Evolutionary conservation across 2,888 invertebrate species (phyloP).

Genomic region (Epistrophe grossulariae): DNA sequence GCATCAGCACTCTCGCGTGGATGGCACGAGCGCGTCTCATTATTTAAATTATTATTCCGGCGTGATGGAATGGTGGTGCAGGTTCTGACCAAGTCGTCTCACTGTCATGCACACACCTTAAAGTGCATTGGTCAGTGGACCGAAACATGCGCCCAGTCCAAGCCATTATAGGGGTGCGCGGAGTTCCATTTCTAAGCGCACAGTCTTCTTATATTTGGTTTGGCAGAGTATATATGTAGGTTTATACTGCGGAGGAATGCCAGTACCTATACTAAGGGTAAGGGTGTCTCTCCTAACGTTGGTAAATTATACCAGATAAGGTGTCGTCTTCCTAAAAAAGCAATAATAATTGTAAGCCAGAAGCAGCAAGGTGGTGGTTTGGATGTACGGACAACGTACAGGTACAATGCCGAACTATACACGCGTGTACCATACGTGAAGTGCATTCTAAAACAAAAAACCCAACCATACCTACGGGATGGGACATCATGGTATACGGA

Average conservation of each 20-base stretch:
- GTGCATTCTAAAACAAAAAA: conserved; percentile 57
- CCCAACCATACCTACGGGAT: conserved; percentile 1
- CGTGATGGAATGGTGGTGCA: conserved; percentile 75
- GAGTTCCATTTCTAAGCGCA: conserved; percentile 47
- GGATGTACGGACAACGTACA: conserved; percentile 38
- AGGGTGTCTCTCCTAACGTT: conserved; percentile 48
- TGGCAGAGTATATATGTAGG: not conserved
- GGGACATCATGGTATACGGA: conserved; percentile 27
- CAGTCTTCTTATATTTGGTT: not conserved
- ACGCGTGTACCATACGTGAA: conserved; percentile 69
- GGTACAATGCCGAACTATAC: conserved; percentile 37
- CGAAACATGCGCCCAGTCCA: conserved; percentile 26
- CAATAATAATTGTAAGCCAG: conserved; percentile 54
- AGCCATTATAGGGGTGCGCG: conserved; percentile 57
- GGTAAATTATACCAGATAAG: conserved; percentile 68
- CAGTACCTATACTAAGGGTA: conserved; percentile 44
- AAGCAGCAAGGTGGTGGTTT: conserved; percentile 53
- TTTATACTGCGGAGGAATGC: not conserved
- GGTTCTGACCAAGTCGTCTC: conserved; percentile 71
- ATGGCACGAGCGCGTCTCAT: conserved; percentile 75
- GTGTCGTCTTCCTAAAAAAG: conserved; percentile 61
- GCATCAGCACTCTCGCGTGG: conserved; percentile 45
- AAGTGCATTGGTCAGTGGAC: conserved; percentile 57
- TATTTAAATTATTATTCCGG: conserved; percentile 74
- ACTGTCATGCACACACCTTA: conserved; percentile 69